Evolutionary conservation across 2,888 invertebrate genomes (phyloP), one percentile per base, ranked within the genome.

Genomic region (Fragum whitleyi): DNA sequence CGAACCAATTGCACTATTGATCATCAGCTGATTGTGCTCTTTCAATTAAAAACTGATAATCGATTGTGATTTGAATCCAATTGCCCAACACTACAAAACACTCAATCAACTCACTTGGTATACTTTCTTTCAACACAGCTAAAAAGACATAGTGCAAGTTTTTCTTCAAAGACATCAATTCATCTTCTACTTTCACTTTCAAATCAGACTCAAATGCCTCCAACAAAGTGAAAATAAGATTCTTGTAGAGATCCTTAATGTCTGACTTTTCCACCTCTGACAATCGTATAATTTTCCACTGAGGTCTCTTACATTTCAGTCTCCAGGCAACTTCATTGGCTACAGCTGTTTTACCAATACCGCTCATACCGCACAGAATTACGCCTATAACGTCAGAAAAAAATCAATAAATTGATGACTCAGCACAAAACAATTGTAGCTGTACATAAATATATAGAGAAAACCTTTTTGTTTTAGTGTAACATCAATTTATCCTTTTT

Each of bases 301-400:
- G 42, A 21, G 72, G 28, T 26, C 53, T 67, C 28, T 51, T 9
- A 39, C 23, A 62, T 39, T 36, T 62, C 11, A 79, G 69, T 26
- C 39, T 68, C 11, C 32, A 62, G 57, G 70, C 70, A 16, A 79
- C 57, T 65, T 75, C 65, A 16, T 39, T 57, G 19, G 79, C 79
- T 5, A 74, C 42, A n/a, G 70, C 65, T 16, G 79, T 79, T 42
- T 79, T 79, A 29, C 79, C 79, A 5, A 75, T 59, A 23, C 79
- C 79, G 59, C 72, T 61, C 51, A 73, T 68, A 32, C 79, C 79
- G 68, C 72, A 76, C 0, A 75, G 32, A 14, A 69, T 65, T n/a
- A 76, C 72, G 61, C 75, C 79, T 79, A 61, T 42, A 23, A 76
- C 71, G 51, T 68, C 75, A 74, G 55, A 29, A 61, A 26, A 29